These are phyloP conservation scores for Glomeris maerens DNA, from an alignment of 1,140 invertebrate genomes.

Conservation along the genomic window DNA sequence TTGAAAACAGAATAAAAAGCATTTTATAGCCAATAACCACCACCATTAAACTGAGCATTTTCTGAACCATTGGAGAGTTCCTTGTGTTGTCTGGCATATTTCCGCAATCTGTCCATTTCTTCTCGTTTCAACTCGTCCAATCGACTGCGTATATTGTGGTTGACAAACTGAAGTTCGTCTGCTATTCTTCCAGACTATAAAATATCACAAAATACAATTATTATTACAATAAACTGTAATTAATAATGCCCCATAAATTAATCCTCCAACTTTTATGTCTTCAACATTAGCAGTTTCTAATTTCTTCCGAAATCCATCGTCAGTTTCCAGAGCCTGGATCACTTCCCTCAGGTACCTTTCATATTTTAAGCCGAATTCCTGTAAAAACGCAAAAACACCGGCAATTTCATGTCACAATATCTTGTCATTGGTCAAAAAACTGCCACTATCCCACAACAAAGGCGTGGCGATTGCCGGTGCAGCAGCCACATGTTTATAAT, in stretches of 20 bases:
- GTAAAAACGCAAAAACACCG: too few species aligned
- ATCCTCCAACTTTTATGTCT: conserved; percentile 53
- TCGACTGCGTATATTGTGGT: conserved; percentile 68
- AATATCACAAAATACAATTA: conserved; percentile 4
- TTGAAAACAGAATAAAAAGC: neutral
- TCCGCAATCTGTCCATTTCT: conserved; percentile 63
- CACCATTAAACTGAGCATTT: neutral
- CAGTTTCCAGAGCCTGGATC: conserved; percentile 64
- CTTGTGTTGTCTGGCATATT: conserved; percentile 49
- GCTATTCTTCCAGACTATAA: conserved; percentile 76
- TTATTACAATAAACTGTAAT: conserved; percentile 7
- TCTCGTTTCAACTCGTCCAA: conserved; percentile 85
- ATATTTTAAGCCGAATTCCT: conserved; percentile 46
- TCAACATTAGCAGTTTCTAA: conserved; percentile 61
- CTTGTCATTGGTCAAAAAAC: too few species aligned
- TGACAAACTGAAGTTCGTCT: conserved; percentile 72
- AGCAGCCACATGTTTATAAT: too few species aligned
- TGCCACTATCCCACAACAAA: too few species aligned
- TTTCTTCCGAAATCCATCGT: conserved; percentile 63
- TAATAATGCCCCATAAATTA: neutral
- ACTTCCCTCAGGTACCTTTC: conserved; percentile 74
- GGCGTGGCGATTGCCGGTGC: too few species aligned
- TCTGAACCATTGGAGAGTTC: conserved; percentile 25
- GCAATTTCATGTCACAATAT: too few species aligned
- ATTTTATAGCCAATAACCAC: neutral